Percentiles rank a stretch among this genome's conserved stretches.
phyloP scores from a whole-genome alignment of 2,797 vertebrate genomes.

The Anomalospiza imberbis region DNA sequence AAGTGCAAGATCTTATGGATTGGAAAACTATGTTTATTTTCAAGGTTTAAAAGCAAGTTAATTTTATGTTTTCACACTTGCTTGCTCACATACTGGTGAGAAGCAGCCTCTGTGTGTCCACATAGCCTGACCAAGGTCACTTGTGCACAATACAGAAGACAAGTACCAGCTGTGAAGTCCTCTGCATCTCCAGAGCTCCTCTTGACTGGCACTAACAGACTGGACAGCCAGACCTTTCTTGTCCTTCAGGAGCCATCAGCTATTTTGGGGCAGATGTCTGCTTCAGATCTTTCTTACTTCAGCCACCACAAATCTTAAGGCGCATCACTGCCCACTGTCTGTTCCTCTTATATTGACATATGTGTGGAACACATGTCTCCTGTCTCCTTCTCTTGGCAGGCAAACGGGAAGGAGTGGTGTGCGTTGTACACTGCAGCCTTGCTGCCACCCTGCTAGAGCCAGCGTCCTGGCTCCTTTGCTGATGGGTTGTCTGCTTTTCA shows the following conservation, averaged over 20 bases:
- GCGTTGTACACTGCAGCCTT: accelerated
- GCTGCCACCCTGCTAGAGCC: not conserved
- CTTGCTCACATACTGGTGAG: not conserved
- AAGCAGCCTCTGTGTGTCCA: not conserved
- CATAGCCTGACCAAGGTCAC: not conserved
- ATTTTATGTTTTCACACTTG: not conserved
- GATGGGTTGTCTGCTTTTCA: not conserved
- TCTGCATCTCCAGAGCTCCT: not conserved
- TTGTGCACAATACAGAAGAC: not conserved
- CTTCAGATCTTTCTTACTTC: not conserved
- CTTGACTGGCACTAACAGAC: accelerated
- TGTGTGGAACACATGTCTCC: not conserved
- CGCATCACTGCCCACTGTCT: not conserved
- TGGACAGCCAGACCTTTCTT: not conserved
- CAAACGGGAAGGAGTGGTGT: not conserved
- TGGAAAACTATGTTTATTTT: not conserved
- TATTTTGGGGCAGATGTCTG: not conserved
- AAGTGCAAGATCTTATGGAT: not conserved
- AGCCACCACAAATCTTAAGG: not conserved
- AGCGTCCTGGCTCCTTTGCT: not conserved
- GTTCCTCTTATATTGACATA: not conserved
- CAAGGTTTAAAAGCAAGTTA: not conserved
- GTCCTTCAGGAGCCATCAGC: not conserved
- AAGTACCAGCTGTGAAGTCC: accelerated
- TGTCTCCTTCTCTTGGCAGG: not conserved